phyloP scores from a whole-genome alignment of 2,888 invertebrate species.

The Morpho helenor region DNA sequence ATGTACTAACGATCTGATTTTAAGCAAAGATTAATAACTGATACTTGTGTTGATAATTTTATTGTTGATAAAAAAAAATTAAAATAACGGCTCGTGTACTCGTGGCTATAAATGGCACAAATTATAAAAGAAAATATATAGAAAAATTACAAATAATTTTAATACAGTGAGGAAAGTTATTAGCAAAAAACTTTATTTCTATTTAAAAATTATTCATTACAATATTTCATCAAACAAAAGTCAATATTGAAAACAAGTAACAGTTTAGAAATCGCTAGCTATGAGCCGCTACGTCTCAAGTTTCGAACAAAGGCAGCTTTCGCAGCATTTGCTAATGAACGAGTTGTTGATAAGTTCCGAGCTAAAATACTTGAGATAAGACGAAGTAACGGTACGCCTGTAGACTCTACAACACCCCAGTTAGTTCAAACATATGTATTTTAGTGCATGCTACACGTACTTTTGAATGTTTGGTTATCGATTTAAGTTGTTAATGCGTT shows the following conservation, averaged over 20 bases:
- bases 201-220: too few relatives aligned
- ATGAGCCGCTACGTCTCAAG: background rate
- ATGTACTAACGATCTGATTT: too few relatives aligned
- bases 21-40: too few relatives aligned
- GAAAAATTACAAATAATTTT: too few relatives aligned
- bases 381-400: constrained; percentile 38
- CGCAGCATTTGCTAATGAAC: constrained; percentile 18
- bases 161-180: too few relatives aligned
- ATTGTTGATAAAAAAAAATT: too few relatives aligned
- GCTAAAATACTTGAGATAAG: constrained; percentile 47
- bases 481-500: constrained; percentile 17
- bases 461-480: constrained; percentile 31
- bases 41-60: background rate
- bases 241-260: constrained; percentile 8
- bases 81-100: too few relatives aligned
- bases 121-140: too few relatives aligned
- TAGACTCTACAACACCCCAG: constrained; percentile 32
- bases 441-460: constrained; percentile 33
- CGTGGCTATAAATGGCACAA: too few relatives aligned
- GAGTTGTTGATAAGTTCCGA: constrained; percentile 32
- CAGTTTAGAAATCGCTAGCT: constrained; percentile 16
- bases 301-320: constrained; percentile 22
- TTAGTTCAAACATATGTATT: constrained; percentile 38
- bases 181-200: too few relatives aligned
- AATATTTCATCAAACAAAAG: too few relatives aligned